These are phyloP conservation scores for Archaeoteleia sp. DNA, from an alignment of 2,888 invertebrate genomes.

Conservation along the genomic window DNA sequence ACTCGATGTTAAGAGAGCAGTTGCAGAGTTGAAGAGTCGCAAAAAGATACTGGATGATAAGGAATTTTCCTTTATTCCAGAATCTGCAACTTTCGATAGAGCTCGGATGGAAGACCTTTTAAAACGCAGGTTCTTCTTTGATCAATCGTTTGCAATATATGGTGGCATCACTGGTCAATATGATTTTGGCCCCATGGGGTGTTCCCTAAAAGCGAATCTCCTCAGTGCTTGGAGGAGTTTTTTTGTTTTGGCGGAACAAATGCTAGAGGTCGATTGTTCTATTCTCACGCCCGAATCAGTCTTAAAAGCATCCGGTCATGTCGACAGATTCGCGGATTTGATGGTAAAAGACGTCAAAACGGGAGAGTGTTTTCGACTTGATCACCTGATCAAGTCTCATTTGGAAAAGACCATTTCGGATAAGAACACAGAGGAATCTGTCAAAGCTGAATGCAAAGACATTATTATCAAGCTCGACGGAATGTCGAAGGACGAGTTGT, in stretches of 20 bases:
- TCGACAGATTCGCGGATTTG: conserved; percentile 98
- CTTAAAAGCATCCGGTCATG: conserved; percentile 92
- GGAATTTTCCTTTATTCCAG: conserved; percentile 88
- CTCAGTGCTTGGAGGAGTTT: conserved; percentile 95
- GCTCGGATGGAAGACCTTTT: conserved; percentile 97
- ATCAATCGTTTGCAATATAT: conserved; percentile 99
- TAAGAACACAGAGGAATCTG: conserved; percentile 85
- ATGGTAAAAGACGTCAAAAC: conserved; percentile 98
- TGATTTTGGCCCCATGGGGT: conserved; percentile 99
- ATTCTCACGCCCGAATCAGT: conserved; percentile 98
- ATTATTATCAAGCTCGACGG: conserved; percentile 92
- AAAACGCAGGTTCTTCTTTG: conserved; percentile 97
- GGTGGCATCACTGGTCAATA: conserved; percentile 96
- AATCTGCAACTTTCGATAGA: conserved; percentile 87
- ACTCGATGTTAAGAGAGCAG: conserved; percentile 94
- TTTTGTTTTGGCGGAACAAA: conserved; percentile 97
- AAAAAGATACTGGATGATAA: conserved; percentile 96
- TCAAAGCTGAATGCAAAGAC: conserved; percentile 85
- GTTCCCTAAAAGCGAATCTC: conserved; percentile 97
- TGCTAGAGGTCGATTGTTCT: conserved; percentile 99
- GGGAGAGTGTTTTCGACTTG: conserved; percentile 98
- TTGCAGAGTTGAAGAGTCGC: conserved; percentile 91
- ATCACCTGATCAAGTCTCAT: conserved; percentile 97
- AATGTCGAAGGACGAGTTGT: conserved; percentile 93
- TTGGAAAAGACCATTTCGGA: conserved; percentile 90